Evolutionary conservation across 1,140 invertebrate genomes (phyloP).

Genomic region (Megalopta genalis): DNA sequence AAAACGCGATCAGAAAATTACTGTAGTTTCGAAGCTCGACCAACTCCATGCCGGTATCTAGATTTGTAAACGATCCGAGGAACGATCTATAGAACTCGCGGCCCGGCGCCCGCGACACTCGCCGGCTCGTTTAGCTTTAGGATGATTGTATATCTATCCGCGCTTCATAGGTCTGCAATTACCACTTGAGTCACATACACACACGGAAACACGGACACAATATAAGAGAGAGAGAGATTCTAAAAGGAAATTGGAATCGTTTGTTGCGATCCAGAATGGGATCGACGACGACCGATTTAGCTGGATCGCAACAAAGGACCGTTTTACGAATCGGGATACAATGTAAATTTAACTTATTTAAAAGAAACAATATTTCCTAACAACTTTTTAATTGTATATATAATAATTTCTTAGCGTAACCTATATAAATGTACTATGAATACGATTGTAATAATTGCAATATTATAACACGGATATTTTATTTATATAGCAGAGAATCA

Average conservation of each 20-base stretch:
- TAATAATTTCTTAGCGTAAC: slow-evolving; percentile 77
- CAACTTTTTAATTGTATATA: slow-evolving; percentile 79
- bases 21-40: slow-evolving; percentile 21
- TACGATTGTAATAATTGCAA: slow-evolving; percentile 75
- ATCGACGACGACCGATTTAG: not conserved
- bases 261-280: slow-evolving; percentile 20
- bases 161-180: slow-evolving; percentile 55
- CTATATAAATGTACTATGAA: slow-evolving; percentile 73
- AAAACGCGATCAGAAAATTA: slow-evolving; percentile 3
- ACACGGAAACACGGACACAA: slow-evolving; percentile 13
- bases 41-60: slow-evolving; percentile 43
- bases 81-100: slow-evolving; percentile 19
- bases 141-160: slow-evolving; percentile 55
- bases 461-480: slow-evolving; percentile 71
- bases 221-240: slow-evolving; percentile 34
- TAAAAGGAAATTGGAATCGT: slow-evolving; percentile 30
- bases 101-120: slow-evolving; percentile 28
- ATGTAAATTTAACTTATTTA: slow-evolving; percentile 79
- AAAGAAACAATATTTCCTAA: slow-evolving; percentile 73
- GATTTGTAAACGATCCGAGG: slow-evolving; percentile 43
- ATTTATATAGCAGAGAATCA: slow-evolving; percentile 69
- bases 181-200: slow-evolving; percentile 42
- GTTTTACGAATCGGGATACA: slow-evolving; percentile 66
- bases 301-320: slow-evolving; percentile 43
- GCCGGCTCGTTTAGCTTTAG: slow-evolving; percentile 53